A percentile compares a stretch with the other conserved stretches of the same genome.
phyloP scores from a whole-genome alignment of 2,113 vertebrate species.

The Psittacara wagleri region DNA sequence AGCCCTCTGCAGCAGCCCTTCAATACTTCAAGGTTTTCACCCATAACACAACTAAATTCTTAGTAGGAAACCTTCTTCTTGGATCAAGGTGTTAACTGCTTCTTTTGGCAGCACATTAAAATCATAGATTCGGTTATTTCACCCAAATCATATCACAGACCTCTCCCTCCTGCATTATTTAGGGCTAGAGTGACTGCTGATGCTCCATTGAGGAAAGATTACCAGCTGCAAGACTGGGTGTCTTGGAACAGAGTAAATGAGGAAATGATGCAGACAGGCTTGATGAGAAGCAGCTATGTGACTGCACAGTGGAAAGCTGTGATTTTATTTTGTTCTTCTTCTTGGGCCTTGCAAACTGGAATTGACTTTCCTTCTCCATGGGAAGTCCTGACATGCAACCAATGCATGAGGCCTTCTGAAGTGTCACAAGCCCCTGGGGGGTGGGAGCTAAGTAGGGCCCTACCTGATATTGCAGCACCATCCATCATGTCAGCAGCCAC shows the following conservation, averaged over 20 bases:
- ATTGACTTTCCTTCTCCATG: background rate
- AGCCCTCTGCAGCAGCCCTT: background rate
- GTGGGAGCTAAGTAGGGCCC: background rate
- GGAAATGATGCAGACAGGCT: background rate
- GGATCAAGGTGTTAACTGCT: background rate
- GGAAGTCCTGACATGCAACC: background rate
- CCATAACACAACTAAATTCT: background rate
- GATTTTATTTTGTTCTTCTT: background rate
- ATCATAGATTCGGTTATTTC: background rate
- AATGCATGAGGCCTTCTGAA: background rate
- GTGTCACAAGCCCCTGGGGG: background rate
- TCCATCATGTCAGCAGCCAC: constrained; percentile 38
- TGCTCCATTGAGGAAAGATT: background rate
- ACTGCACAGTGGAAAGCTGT: background rate
- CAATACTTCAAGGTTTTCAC: background rate
- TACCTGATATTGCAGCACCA: constrained; percentile 27
- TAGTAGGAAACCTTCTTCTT: background rate
- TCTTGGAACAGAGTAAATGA: background rate
- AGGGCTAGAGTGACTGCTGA: background rate
- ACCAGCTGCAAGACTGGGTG: background rate
- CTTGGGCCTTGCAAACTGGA: background rate
- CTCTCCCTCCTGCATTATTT: background rate
- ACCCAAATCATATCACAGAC: background rate
- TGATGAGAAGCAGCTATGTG: background rate
- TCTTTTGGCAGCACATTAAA: background rate